Evolutionary conservation across 2,113 vertebrate genomes (phyloP), one percentile per base, ranked within the genome.

Genomic region (Eclectus roratus): DNA sequence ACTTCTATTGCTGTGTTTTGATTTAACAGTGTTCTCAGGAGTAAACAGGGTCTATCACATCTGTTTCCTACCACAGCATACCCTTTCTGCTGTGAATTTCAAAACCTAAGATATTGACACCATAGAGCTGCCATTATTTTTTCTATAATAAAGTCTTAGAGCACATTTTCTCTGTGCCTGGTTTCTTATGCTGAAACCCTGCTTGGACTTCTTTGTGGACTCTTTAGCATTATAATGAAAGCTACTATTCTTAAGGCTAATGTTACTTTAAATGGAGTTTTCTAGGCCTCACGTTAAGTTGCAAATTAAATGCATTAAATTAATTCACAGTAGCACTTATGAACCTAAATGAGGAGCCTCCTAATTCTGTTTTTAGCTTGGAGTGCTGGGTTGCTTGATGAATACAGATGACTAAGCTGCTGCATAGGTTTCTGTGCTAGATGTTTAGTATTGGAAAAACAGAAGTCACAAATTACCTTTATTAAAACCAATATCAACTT

Each of bases 291-390:
- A 35, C 46, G 84, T 91, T 80, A 86, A 89, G 73, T 79, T 94
- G 93, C 87, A 89, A 78, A 94, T 97, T 53, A 89, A 90, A 92
- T 92, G 31, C 46, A 33, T 92, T 90, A 92, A 78, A 80, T 86
- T 92, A 10, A 78, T 91, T 91, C 92, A 94, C 66, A 72, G 3
- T 72, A 82, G 68, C 66, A 93, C 66, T 93, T 94, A 76, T 0
- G 35, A 88, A 76, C 58, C 44, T 80, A 82, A 94, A 65, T 91
- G 79, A 85, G 47, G 24, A 85, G 41, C 66, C 31, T 88, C 56
- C n/a, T 37, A 78, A 56, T 78, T 93, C 69, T 78, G 37, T 82
- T 88, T 78, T 71, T 68, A 93, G 50, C 31, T 73, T n/a, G 41
- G n/a, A 47, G 46, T 47, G 14, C 39, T 60, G 39, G 13, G 23